Percentiles rank a stretch among this genome's conserved stretches.
Evolutionary conservation across 2,113 vertebrate genomes (phyloP).

Genomic region (Muntiacus muntjak): DNA sequence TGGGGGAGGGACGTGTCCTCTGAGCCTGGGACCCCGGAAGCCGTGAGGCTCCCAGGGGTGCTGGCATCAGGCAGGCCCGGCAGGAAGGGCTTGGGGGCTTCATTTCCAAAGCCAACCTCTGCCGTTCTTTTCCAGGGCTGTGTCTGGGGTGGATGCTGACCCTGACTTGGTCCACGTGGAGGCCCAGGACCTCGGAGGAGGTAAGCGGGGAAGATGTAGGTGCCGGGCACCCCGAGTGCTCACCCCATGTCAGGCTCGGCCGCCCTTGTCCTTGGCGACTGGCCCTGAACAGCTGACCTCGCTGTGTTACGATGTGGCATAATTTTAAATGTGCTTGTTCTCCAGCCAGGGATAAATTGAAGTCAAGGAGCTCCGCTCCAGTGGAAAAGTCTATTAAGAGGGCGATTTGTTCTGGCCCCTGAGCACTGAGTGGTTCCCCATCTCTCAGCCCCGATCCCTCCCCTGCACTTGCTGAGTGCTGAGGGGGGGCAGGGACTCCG

Average conservation of each 20-base stretch:
- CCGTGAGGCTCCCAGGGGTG: fast-evolving
- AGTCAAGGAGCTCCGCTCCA: conserved; percentile 8
- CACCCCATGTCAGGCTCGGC: fast-evolving
- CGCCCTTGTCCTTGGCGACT: fast-evolving
- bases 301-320: neutral
- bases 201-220: conserved; percentile 73
- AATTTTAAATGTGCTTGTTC: conserved; percentile 53
- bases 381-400: conserved; percentile 60
- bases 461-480: fast-evolving
- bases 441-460: neutral
- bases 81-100: fast-evolving
- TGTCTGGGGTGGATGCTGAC: conserved; percentile 89
- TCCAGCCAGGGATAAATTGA: conserved; percentile 31
- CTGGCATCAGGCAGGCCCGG: fast-evolving
- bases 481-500: fast-evolving
- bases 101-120: fast-evolving
- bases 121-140: conserved; percentile 83
- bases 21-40: neutral
- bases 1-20: neutral
- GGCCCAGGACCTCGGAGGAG: conserved; percentile 92
- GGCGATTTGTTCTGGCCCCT: conserved; percentile 63
- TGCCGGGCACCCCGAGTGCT: fast-evolving
- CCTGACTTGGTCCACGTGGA: conserved; percentile 96
- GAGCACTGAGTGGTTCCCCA: conserved; percentile 34
- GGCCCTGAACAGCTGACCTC: neutral